Evolutionary conservation across 1,140 invertebrate species (phyloP), one percentile per base, ranked within the genome.

Genomic region (Psix sp.): DNA sequence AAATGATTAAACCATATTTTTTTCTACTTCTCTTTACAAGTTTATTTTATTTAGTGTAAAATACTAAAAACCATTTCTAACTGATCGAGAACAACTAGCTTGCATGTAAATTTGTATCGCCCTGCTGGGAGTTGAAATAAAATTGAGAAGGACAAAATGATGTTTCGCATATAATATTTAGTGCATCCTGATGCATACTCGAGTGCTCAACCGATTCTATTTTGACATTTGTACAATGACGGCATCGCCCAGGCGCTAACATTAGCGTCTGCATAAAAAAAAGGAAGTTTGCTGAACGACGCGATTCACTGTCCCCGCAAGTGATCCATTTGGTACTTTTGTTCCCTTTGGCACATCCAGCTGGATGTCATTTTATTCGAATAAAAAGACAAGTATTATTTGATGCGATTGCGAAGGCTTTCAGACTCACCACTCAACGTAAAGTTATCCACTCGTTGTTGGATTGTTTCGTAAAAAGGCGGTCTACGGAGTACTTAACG

Each of bases 361-460:
- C n/a, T n/a, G n/a, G 15, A 42, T 51, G 36, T 49, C 38, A 24
- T 52, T 63, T 38, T 39, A 29, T 42, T 51, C 29, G 48, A 63
- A 63, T 63, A 60, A 65, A 52, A 65, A 54, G 60, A 54, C 31
- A 42, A 65, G 39, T 49, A 46, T 54, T 65, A 54, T 65, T 65
- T 46, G 60, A 54, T 39, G 60, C 39, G 60, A 49, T 54, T 46
- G 38, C 21, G 21, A 43, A 52, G 45, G 63, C 63, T 57, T 57
- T 67, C 15, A 68, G 45, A 68, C 54, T 51, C 54, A 59, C 65
- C 65, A 57, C 49, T 71, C 51, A 21, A 20, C 43, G 29, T 45
- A 29, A 63, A 72, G 63, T 63, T 56, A 71, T 62, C 67, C 57
- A 71, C 67, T 56, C 33, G 40, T 16, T 7, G 24, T 7, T 39